Base-by-base conservation (phyloP, 2,113 vertebrate species). In the Platanista minor region DNA sequence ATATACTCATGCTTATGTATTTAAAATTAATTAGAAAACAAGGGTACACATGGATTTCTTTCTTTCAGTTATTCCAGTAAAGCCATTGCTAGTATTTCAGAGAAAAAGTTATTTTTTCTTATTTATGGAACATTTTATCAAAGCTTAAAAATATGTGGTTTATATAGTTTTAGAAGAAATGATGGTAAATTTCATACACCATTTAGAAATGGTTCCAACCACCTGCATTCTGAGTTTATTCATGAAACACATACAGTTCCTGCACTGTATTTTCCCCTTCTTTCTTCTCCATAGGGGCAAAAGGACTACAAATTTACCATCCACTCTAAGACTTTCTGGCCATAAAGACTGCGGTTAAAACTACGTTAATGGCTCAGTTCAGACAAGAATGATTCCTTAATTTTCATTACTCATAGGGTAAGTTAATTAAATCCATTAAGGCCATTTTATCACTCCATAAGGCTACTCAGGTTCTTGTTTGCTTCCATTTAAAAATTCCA, bases 391-490 rank as follows among this genome's bases (percentile, higher is more conserved):
- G 89, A 96, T 98, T 93, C 41, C 46, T 87, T 97, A 97, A 97
- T 96, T 97, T 97, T 97, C 83, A 97, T 97, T 98, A 97, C 95
- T 98, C 96, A 97, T 93, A 93, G 94, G 41, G 67, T 77, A 97
- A 95, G 95, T 98, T 97, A 97, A 97, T 96, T 95, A 97, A 97
- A 90, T 87, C 83, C 83, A 97, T 97, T 98, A 95, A 97, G 93
- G 36, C 82, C 80, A 96, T 85, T 98, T 97, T 96, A 97, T 96
- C 94, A 78, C 90, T 94, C 80, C 87, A 90, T 78, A 87, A 89
- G 74, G 72, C 71, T 84, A 84, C 36, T 94, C 13, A 31, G 80
- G 29, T 94, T 97, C 61, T 93, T 89, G 36, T 71, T 87, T 95
- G 14, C 54, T 87, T 82, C 64, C 20, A 39, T 62, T 89, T 92